These are phyloP conservation scores for Nephrotoma guestfalica DNA, from an alignment of 2,888 invertebrate genomes.

Conservation along the genomic window DNA sequence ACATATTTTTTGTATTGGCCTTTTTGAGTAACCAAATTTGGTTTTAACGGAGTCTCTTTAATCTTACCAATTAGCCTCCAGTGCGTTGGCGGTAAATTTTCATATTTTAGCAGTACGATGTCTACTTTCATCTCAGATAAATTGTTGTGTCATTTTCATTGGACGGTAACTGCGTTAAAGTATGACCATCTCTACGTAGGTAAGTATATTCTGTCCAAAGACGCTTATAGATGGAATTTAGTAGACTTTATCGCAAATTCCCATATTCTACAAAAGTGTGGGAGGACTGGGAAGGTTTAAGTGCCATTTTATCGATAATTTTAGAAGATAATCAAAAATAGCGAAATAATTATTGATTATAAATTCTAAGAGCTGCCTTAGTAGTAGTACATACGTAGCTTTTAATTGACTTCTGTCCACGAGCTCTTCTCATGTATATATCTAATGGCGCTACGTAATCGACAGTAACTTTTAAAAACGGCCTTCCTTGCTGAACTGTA, in stretches of 20 bases:
- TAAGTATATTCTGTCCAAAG: too few relatives aligned
- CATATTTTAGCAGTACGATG: slow-evolving; percentile 18
- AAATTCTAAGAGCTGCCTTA: too few relatives aligned
- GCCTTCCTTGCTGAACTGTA: slow-evolving; percentile 3
- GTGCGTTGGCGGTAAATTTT: slow-evolving; percentile 14
- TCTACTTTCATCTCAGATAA: slow-evolving; percentile 12
- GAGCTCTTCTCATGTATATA: slow-evolving; percentile 8
- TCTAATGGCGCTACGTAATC: slow-evolving; percentile 14
- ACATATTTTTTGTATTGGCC: too few relatives aligned
- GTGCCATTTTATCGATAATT: not conserved
- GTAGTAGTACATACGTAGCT: slow-evolving; percentile 17
- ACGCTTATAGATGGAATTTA: not conserved
- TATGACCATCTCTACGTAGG: not conserved
- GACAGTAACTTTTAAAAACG: slow-evolving; percentile 11
- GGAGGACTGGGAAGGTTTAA: not conserved
- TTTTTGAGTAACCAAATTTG: not conserved
- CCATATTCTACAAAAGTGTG: not conserved
- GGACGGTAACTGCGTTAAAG: slow-evolving; percentile 10
- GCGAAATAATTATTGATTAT: too few relatives aligned
- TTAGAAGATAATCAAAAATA: too few relatives aligned
- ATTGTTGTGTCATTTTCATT: slow-evolving; percentile 16
- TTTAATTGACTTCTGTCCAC: slow-evolving; percentile 14
- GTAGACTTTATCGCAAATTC: not conserved
- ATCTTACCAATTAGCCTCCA: slow-evolving; percentile 18
- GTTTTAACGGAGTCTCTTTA: slow-evolving; percentile 8